Evolutionary conservation across 53 echinoderm and acorn worm genomes (phyloP).

Genomic region (Paracentrotus lividus): DNA sequence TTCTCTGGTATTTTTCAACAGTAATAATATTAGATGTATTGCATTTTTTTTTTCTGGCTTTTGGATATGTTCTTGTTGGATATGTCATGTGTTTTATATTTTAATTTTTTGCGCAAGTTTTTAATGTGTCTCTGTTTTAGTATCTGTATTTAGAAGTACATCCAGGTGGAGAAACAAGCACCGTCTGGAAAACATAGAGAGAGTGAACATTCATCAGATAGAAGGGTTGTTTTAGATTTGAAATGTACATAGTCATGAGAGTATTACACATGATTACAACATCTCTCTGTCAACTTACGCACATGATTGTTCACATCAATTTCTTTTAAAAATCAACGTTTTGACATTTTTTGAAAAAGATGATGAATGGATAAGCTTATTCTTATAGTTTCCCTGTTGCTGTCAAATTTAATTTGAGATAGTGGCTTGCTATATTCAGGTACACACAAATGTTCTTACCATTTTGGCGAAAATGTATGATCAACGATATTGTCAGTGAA

Average conservation of each 20-base stretch:
- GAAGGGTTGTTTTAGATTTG: slow-evolving; percentile 44
- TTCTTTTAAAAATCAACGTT: slow-evolving; percentile 49
- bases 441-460: slow-evolving; percentile 58
- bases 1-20: slow-evolving; percentile 38
- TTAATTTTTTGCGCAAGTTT: slow-evolving; percentile 50
- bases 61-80: slow-evolving; percentile 20
- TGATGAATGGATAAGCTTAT: slow-evolving; percentile 52
- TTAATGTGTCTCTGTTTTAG: slow-evolving; percentile 42
- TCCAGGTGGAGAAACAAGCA: slow-evolving; percentile 55
- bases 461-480: slow-evolving; percentile 56
- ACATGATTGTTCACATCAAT: slow-evolving; percentile 56
- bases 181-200: slow-evolving; percentile 50
- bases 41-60: slow-evolving; percentile 25
- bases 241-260: slow-evolving; percentile 46
- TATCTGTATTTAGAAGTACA: slow-evolving; percentile 52
- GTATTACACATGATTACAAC: slow-evolving; percentile 44
- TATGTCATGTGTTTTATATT: neutral
- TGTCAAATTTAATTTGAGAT: slow-evolving; percentile 43
- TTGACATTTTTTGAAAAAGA: slow-evolving; percentile 25
- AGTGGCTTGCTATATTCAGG: slow-evolving; percentile 50
- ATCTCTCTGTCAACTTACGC: slow-evolving; percentile 49
- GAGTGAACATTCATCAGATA: slow-evolving; percentile 41
- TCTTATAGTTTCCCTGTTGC: slow-evolving; percentile 60
- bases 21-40: neutral
- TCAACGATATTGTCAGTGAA: slow-evolving; percentile 55